These are phyloP conservation scores for Carcharodon carcharias DNA, from an alignment of 2,797 vertebrate species.

Conservation along the genomic window DNA sequence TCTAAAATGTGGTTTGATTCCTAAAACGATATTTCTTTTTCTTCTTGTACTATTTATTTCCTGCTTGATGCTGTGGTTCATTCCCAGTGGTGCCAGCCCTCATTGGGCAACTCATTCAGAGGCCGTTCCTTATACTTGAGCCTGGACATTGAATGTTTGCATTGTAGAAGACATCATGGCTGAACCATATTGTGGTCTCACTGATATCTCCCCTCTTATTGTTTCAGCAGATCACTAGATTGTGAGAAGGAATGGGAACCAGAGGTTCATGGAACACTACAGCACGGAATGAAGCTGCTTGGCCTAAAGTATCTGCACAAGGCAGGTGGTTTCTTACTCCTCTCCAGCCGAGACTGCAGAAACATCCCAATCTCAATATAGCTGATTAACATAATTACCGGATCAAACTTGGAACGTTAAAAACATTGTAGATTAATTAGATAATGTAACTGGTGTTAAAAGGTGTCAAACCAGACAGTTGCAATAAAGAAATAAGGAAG, in stretches of 20 bases:
- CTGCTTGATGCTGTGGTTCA: background rate
- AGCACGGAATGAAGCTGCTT: background rate
- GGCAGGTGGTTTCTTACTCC: background rate
- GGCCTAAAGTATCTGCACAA: background rate
- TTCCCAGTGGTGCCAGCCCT: background rate
- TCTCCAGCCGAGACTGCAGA: background rate
- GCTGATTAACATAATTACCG: background rate
- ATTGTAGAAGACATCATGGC: background rate
- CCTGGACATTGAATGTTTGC: background rate
- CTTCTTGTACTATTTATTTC: too few species aligned
- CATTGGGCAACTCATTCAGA: background rate
- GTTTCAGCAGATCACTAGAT: background rate
- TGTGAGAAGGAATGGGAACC: background rate
- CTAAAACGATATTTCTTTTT: background rate
- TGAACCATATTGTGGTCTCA: background rate
- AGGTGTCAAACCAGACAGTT: background rate
- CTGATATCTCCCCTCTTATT: background rate
- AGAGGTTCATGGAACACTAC: background rate
- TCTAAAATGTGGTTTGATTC: conserved; percentile 8
- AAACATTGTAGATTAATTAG: background rate
- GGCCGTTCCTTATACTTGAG: background rate
- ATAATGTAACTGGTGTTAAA: background rate
- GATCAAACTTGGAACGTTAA: background rate
- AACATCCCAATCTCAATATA: background rate
- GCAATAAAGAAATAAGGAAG: background rate